Conservation (phyloP, 2,888 invertebrate genomes). For the Aproaerema taeniolella region DNA sequence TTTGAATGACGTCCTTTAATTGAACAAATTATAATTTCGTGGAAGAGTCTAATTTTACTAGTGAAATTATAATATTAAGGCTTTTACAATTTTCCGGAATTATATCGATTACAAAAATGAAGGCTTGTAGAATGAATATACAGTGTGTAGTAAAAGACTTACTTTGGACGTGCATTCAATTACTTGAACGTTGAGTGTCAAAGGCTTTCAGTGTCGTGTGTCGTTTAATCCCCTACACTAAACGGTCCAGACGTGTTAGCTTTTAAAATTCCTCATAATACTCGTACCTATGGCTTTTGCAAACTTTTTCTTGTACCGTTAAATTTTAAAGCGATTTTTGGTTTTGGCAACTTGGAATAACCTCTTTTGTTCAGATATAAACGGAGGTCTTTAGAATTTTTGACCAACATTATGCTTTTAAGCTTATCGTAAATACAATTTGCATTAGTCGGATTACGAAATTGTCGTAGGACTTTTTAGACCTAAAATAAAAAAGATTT, state of each 20-base stretch:
- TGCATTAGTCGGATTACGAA: slow-evolving; percentile 12
- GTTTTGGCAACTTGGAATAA: slow-evolving; percentile 16
- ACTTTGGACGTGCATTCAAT: slow-evolving; percentile 43
- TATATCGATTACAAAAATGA: no score
- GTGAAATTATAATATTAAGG: no score
- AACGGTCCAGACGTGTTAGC: slow-evolving; percentile 30
- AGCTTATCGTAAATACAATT: neutral
- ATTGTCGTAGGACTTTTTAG: no score
- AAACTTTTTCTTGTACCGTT: slow-evolving; percentile 15
- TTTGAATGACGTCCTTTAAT: no score
- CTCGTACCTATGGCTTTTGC: no score
- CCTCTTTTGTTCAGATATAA: slow-evolving; percentile 9
- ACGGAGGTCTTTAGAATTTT: slow-evolving; percentile 4
- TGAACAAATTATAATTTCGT: no score
- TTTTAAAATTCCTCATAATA: slow-evolving; percentile 24
- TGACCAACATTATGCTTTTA: slow-evolving; percentile 1
- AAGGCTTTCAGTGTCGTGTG: slow-evolving; percentile 46
- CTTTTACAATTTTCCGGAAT: no score
- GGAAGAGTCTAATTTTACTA: no score
- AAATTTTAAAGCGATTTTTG: slow-evolving; percentile 17
- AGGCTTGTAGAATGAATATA: no score
- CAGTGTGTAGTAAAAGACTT: slow-evolving; percentile 20
- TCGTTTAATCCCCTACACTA: slow-evolving; percentile 32
- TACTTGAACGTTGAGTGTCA: slow-evolving; percentile 45
- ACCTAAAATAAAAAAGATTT: no score